phyloP scores from a whole-genome alignment of 2,888 invertebrate genomes.

The Crepidodera aurea region DNA sequence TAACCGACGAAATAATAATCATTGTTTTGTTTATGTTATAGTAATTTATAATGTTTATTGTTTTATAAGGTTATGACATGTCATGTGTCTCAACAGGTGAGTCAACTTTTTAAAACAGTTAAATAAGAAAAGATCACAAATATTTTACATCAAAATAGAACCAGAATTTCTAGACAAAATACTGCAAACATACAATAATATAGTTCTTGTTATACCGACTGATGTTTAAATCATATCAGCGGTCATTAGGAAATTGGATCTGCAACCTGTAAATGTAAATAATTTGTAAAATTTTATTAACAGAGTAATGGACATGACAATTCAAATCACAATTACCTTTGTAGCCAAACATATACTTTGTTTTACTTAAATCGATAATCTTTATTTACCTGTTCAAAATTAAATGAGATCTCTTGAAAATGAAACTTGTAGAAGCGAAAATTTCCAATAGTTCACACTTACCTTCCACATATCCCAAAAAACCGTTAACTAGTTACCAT shows the following conservation, averaged over 20 bases:
- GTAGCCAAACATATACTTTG: too few relatives aligned
- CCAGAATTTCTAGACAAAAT: too few relatives aligned
- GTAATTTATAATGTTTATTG: conserved; percentile 18
- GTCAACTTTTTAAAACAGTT: conserved; percentile 24
- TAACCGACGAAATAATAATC: conserved; percentile 21
- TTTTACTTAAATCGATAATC: too few relatives aligned
- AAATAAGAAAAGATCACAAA: neutral
- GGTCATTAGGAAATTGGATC: too few relatives aligned
- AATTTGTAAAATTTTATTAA: too few relatives aligned
- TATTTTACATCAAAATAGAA: conserved; percentile 6
- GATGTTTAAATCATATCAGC: too few relatives aligned
- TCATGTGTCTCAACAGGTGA: conserved; percentile 10
- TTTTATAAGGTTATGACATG: conserved; percentile 25
- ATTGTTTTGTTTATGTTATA: conserved; percentile 5
- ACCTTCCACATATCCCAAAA: conserved; percentile 40
- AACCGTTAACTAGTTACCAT: conserved; percentile 50
- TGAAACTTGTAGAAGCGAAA: conserved; percentile 9
- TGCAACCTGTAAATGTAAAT: too few relatives aligned
- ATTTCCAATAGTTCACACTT: conserved; percentile 42
- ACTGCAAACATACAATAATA: too few relatives aligned
- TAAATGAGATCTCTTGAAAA: conserved; percentile 2
- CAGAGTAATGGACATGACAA: too few relatives aligned
- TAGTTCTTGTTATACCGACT: too few relatives aligned
- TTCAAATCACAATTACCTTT: too few relatives aligned
- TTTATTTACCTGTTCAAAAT: conserved; percentile 16